Conservation (phyloP, 2,888 invertebrate species). For the Rugalucina vietnamica region DNA sequence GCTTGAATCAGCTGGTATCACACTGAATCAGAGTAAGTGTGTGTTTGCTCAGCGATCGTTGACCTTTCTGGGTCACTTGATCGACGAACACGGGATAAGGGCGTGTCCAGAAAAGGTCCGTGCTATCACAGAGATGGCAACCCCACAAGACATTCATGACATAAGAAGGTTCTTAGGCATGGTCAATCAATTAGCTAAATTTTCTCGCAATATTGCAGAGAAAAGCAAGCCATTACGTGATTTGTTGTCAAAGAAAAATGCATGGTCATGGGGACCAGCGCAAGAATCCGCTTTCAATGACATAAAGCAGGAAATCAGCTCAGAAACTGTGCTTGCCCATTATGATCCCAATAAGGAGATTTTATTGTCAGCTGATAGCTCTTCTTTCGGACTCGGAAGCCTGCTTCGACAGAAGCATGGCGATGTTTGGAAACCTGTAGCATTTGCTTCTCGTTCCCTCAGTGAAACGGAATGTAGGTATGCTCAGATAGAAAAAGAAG, state of each 20-base stretch:
- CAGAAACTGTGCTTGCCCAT: constrained; percentile 37
- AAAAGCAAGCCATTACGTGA: constrained; percentile 33
- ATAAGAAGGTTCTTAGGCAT: constrained; percentile 38
- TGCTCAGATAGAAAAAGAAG: constrained; percentile 1
- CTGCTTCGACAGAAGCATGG: constrained; percentile 58
- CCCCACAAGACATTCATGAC: not conserved
- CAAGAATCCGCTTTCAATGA: constrained; percentile 4
- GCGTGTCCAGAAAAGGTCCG: constrained; percentile 26
- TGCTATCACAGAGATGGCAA: not conserved
- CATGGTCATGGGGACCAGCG: constrained; percentile 35
- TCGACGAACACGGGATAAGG: constrained; percentile 8
- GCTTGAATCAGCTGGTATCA: constrained; percentile 45
- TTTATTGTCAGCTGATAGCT: constrained; percentile 17
- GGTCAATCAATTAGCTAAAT: constrained; percentile 46
- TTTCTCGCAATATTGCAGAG: constrained; percentile 27
- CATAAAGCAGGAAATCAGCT: constrained; percentile 20
- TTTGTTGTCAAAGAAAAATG: constrained; percentile 20
- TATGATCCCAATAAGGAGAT: constrained; percentile 15
- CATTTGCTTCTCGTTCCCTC: constrained; percentile 56
- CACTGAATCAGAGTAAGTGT: constrained; percentile 57
- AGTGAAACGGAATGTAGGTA: not conserved
- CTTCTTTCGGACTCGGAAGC: constrained; percentile 61
- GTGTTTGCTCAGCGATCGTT: constrained; percentile 42
- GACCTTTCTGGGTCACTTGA: constrained; percentile 50
- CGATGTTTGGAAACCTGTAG: constrained; percentile 56